Conservation (phyloP, 2,113 vertebrate species). For the Notiomystis cincta region DNA sequence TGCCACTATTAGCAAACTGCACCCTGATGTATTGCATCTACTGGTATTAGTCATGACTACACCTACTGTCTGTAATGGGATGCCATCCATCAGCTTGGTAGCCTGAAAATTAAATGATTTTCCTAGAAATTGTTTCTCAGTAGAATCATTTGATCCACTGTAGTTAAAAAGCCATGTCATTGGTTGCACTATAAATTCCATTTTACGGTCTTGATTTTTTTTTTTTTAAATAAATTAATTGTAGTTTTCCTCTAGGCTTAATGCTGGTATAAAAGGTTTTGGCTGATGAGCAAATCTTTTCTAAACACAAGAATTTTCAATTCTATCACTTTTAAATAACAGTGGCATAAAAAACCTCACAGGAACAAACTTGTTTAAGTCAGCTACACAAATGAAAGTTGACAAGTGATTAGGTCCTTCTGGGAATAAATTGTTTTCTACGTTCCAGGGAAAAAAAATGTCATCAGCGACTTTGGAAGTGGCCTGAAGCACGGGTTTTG, state of each 20-base stretch:
- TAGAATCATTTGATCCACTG: neutral
- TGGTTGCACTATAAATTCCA: constrained; percentile 11
- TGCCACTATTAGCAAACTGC: neutral
- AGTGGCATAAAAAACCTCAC: neutral
- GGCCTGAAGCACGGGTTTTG: constrained; percentile 14
- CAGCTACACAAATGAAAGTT: constrained; percentile 31
- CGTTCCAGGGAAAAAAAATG: neutral
- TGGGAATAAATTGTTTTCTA: constrained; percentile 29
- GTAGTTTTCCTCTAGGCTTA: constrained; percentile 33
- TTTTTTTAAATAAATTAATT: neutral
- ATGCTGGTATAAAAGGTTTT: constrained; percentile 18
- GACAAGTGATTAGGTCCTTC: constrained; percentile 45
- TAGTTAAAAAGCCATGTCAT: neutral
- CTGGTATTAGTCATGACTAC: neutral
- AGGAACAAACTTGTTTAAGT: constrained; percentile 41
- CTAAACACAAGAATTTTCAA: constrained; percentile 4
- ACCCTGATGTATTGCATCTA: neutral
- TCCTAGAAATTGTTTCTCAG: constrained; percentile 30
- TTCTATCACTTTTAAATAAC: constrained; percentile 32
- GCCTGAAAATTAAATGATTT: constrained; percentile 27
- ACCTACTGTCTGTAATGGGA: neutral
- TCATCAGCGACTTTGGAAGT: neutral
- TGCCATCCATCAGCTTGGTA: neutral
- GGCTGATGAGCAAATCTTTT: constrained; percentile 17
- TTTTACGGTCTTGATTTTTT: neutral